Percentiles rank a stretch among this genome's conserved stretches.
Evolutionary conservation across 2,113 vertebrate genomes (phyloP).

Genomic region (Fukomys damarensis): DNA sequence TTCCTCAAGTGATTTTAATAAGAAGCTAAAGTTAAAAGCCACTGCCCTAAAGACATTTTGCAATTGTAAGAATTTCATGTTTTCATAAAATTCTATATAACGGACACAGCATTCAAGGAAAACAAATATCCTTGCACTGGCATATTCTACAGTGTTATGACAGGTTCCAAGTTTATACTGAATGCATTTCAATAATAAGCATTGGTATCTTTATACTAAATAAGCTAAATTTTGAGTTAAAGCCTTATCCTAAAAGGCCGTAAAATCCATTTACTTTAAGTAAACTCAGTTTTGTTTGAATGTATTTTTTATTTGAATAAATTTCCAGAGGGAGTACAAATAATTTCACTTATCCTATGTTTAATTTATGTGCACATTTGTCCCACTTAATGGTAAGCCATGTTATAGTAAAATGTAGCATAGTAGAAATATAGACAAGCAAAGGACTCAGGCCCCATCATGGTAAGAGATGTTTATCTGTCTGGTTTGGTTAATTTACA

Average conservation of each 20-base stretch:
- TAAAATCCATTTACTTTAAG: background rate
- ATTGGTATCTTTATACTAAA: conserved; percentile 14
- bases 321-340: background rate
- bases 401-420: background rate
- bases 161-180: background rate
- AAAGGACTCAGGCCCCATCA: background rate
- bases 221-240: conserved; percentile 25
- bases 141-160: background rate
- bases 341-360: background rate
- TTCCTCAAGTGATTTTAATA: background rate
- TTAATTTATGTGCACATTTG: background rate
- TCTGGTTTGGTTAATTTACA: background rate
- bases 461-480: background rate
- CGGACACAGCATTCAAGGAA: background rate
- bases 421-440: background rate
- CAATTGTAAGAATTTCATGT: background rate
- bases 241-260: background rate
- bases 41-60: background rate
- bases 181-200: background rate
- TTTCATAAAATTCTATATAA: conserved; percentile 6
- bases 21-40: background rate
- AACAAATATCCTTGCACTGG: background rate
- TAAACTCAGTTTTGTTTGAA: background rate
- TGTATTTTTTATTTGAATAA: background rate
- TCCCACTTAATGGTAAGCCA: background rate